phyloP scores from a whole-genome alignment of 2,888 invertebrate genomes.

The Pristionchus exspectatus region DNA sequence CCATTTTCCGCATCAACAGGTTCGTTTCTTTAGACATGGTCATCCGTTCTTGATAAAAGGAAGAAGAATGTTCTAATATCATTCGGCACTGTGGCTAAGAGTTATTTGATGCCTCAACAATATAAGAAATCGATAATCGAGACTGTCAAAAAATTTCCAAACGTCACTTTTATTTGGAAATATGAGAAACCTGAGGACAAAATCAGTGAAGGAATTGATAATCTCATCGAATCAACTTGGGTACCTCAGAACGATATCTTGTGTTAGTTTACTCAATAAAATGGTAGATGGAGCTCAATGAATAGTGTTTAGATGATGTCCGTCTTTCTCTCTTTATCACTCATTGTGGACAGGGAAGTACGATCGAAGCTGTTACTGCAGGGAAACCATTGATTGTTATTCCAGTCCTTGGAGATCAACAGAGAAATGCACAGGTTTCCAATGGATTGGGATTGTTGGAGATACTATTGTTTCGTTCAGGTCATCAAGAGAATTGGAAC shows the following conservation, averaged over 20 bases:
- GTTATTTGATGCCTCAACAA: constrained; percentile 31
- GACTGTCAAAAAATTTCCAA: constrained; percentile 51
- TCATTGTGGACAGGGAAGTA: constrained; percentile 52
- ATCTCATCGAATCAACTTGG: constrained; percentile 38
- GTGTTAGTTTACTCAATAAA: neutral
- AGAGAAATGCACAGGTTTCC: constrained; percentile 61
- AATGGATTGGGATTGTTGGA: neutral
- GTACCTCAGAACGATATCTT: constrained; percentile 30
- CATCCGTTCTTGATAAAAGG: neutral
- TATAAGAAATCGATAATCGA: constrained; percentile 58
- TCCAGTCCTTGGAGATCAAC: constrained; percentile 47
- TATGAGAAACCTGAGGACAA: constrained; percentile 50
- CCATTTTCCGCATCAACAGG: neutral
- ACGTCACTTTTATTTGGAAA: constrained; percentile 53
- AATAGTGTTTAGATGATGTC: neutral
- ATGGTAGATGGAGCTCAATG: too few species aligned
- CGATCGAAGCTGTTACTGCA: constrained; percentile 15
- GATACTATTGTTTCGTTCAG: neutral
- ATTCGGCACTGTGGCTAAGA: constrained; percentile 21
- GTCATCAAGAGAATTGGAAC: constrained; percentile 32
- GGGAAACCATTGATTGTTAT: constrained; percentile 48
- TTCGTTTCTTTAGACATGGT: neutral
- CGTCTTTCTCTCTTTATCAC: constrained; percentile 52
- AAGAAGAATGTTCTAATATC: constrained; percentile 6
- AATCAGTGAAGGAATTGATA: constrained; percentile 34